Evolutionary conservation across 2,888 invertebrate species (phyloP), one percentile per base, ranked within the genome.

Genomic region (Adelognathus sp.): DNA sequence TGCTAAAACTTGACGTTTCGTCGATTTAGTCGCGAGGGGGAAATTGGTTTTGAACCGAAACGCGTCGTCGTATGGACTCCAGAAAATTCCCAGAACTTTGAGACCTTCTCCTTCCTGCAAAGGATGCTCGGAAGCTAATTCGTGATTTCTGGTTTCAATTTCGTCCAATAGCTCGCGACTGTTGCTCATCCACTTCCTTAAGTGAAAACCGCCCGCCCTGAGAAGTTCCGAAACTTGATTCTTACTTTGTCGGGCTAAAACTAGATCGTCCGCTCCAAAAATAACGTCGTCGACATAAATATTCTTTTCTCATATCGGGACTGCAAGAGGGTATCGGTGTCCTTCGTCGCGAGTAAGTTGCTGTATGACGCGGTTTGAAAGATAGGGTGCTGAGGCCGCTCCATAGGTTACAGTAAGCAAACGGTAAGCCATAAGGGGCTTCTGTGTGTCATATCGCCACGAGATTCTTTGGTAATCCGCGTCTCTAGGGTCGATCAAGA

Each of bases 321-420:
- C 60, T 9, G 83, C 83, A 1, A 33, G 3, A 0, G 86, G 84
- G 11, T 24, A 56, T 9, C 11, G 2, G 1, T 21, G 18, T 5
- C 21, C 79, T 2, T 64, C 5, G 6, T 21, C 24, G 3, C 0
- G 3, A 5, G 83, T 82, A 6, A 86, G 52, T 50, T 85, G 80
- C 6, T 79, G 60, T 5, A 86, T 27, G 4, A 77, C 76, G 11
- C 83, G 29, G 0, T 79, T 78, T 0, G 86, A 81, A 4, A 82
- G 44, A 66, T 66, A 87, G 1, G 85, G 82, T 2, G 83, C 83
- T 4, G 81, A 60, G 2, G 82, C 75, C 0, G 77, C 79, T 2
- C 86, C 82, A 44, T 84, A 84, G 0, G 82, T 87, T n/a, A 85
- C 84, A 7, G 80, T 82, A 31, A 78, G 71, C 0, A 82, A 60